phyloP scores from a whole-genome alignment of 2,797 vertebrate genomes.

The Tapera naevia region DNA sequence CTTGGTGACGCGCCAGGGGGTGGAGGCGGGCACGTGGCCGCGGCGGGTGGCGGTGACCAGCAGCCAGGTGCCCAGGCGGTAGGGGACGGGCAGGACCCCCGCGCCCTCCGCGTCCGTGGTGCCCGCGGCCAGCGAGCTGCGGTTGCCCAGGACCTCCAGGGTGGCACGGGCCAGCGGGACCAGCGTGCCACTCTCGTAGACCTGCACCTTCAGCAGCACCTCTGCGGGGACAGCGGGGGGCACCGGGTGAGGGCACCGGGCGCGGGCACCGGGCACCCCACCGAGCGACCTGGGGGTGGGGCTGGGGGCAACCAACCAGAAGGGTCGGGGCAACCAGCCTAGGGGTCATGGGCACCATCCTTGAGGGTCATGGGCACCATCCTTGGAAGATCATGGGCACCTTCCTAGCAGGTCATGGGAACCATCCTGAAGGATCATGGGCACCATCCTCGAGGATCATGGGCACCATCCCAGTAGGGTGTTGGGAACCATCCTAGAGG shows the following conservation, averaged over 20 bases:
- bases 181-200: constrained; percentile 92
- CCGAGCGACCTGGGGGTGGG: too few species aligned
- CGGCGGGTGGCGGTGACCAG: constrained; percentile 89
- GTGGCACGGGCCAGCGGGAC: constrained; percentile 84
- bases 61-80: constrained; percentile 90
- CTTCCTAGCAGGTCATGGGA: too few species aligned
- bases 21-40: constrained; percentile 92
- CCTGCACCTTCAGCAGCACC: constrained; percentile 94
- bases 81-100: constrained; percentile 84
- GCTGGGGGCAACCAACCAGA: too few species aligned
- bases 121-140: constrained; percentile 82
- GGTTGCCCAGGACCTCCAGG: constrained; percentile 89
- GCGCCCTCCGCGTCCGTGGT: constrained; percentile 83
- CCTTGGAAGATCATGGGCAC: too few species aligned
- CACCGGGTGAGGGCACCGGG: neutral
- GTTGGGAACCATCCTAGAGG: too few species aligned
- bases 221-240: constrained; percentile 74
- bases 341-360: too few species aligned
- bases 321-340: too few species aligned
- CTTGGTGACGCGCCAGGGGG: constrained; percentile 92
- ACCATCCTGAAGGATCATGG: too few species aligned
- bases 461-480: too few species aligned
- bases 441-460: too few species aligned
- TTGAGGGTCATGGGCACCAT: too few species aligned
- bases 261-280: neutral